Evolutionary conservation across 2,113 vertebrate genomes (phyloP).

Genomic region (Microcebus tavaratra): DNA sequence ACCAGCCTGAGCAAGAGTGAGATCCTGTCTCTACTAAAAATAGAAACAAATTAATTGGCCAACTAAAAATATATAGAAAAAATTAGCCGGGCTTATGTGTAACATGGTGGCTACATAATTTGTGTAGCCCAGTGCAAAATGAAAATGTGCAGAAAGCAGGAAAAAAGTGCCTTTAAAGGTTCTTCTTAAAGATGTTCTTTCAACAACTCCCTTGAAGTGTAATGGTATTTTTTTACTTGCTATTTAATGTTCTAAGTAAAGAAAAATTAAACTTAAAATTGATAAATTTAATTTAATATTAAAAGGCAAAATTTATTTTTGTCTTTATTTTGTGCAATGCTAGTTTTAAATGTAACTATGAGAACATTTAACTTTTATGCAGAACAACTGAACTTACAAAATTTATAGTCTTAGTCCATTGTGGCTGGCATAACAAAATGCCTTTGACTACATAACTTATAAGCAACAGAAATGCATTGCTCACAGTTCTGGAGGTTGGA

Average conservation of each 20-base stretch:
- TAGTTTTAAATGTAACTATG: not conserved
- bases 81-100: not conserved
- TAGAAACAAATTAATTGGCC: no score
- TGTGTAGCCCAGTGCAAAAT: not conserved
- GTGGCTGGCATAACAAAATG: not conserved
- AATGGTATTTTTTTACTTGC: not conserved
- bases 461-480: no score
- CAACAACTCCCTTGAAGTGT: not conserved
- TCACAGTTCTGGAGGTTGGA: no score
- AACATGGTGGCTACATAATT: not conserved
- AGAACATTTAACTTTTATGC: not conserved
- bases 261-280: not conserved
- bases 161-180: not conserved
- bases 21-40: no score
- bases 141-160: not conserved
- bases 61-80: no score
- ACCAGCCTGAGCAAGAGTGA: no score
- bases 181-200: not conserved
- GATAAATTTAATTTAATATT: not conserved
- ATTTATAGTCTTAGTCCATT: not conserved
- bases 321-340: not conserved
- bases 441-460: not conserved
- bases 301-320: not conserved
- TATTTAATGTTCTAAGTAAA: not conserved
- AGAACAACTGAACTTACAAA: not conserved